Evolutionary conservation across 2,113 vertebrate genomes (phyloP), one percentile per base, ranked within the genome.

Genomic region (Megalops atlanticus): DNA sequence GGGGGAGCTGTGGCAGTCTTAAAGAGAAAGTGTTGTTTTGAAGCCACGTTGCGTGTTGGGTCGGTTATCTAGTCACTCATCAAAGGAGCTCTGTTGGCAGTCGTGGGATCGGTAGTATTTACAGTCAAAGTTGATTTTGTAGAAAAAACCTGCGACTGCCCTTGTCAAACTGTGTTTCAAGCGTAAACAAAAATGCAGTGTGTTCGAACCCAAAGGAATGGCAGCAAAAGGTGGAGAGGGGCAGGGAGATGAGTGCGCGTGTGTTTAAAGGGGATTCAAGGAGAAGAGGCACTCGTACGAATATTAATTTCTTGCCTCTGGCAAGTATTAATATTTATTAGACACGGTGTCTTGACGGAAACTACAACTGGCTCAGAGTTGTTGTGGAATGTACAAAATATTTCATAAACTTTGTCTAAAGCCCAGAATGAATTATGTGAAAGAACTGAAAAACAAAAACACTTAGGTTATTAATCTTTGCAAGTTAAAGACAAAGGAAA

Each of bases 1-100:
- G 91, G 85, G 85, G 89, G 86, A 82, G 87, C 90, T 79, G 36
- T 91, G 92, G 90, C 86, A 78, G 91, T 90, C 94, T 95, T 95
- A 95, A 95, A 95, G 95, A 81, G 86, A 87, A 52, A 78, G 91
- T 18, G 41, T 64, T 1, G 21, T 1, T 84, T 79, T 72, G 0
- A 41, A 72, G 16, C 45, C 45, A 71, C 35, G 43, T 78, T 68
- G 4, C 31, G 16, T 71, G 16, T 71, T 71, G 16, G 36, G 24
- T 64, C n/a, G 33, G 69, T 35, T 71, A 7, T 27, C 69, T 18
- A 8, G 24, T 4, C 69, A 18, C n/a, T 71, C 36, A 36, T 36
- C 36, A 18, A 71, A 71, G 18, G 33, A 71, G 14, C 69, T 45
- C 3, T 43, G 14, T 74, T n/a, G 18, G 24, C 40, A 45, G 15